Base-by-base conservation (phyloP, 2,797 vertebrate species). In the Capromys pilorides region DNA sequence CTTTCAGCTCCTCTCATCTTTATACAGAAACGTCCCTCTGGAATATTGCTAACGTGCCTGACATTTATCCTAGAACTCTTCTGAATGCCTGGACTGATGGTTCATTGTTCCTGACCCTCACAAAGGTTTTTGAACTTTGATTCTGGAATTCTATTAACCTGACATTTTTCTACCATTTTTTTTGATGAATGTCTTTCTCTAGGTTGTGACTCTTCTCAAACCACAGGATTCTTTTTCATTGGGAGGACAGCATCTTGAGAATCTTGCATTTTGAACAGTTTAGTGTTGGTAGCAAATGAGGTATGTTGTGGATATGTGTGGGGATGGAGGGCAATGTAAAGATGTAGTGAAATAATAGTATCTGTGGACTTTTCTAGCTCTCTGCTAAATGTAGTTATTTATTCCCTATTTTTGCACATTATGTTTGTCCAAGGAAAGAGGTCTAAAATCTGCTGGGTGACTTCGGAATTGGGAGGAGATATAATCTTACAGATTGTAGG, bases 101-200 rank as follows among this genome's bases (percentile, higher is more conserved):
- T 79, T 57, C 28, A 59, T 92, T 59, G 9, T 86, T 89, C 64
- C n/a, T 75, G 54, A 88, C 69, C 84, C 16, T 95, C 85, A 69
- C 67, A 90, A 86, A 93, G 4, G 1, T 86, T 5, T 91, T 92
- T 73, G 31, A 88, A 86, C 18, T 75, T 71, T n/a, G 77, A 36
- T 75, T 88, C 62, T 94, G 67, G 39, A 19, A 80, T 86, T 78
- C 8, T 90, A 31, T 87, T 86, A 92, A 94, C 39, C 73, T 94
- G 73, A 41, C 87, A 13, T 57, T 82, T 93, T 95, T 71, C 51
- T 83, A 16, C 33, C 10, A 14, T 57, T 82, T 61, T 24, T 90
- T 95, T 95, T 88, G 24, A 39, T 88, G 31, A 90, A 18, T 93
- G 45, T 31, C 41, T 95, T 91, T 94, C 66, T 77, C 2, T 81